phyloP scores from a whole-genome alignment of 2,797 vertebrate species.

The Macroramphosus scolopax region DNA sequence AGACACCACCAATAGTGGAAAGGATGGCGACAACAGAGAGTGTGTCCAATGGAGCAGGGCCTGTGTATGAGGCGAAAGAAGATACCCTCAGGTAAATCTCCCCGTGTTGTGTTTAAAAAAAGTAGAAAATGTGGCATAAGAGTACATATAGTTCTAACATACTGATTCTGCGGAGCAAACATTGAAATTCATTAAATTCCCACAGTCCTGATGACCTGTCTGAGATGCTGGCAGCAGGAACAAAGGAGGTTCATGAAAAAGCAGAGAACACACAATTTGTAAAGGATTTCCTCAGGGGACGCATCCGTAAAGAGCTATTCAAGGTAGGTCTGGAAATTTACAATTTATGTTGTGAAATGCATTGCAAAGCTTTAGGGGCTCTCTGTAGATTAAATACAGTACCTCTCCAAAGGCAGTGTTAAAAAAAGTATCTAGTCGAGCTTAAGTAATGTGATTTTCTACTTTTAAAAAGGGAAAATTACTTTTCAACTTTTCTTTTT shows the following conservation, averaged over 20 bases:
- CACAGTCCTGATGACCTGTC: conserved; percentile 88
- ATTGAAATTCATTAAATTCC: not conserved
- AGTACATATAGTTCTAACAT: too few relatives aligned
- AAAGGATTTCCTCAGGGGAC: conserved; percentile 93
- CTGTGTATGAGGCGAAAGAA: conserved; percentile 56
- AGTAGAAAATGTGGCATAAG: too few relatives aligned
- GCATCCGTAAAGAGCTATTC: conserved; percentile 90
- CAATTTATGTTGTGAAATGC: too few relatives aligned
- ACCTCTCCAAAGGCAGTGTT: too few relatives aligned
- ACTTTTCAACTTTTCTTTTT: not conserved
- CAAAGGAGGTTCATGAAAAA: conserved; percentile 90
- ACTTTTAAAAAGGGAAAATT: not conserved
- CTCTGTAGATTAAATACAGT: too few relatives aligned
- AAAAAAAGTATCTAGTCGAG: not conserved
- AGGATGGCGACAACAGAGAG: conserved; percentile 58
- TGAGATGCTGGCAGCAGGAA: conserved; percentile 91
- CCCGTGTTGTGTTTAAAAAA: too few relatives aligned
- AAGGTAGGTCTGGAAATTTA: conserved; percentile 87
- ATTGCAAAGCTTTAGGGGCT: too few relatives aligned
- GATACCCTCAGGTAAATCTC: conserved; percentile 53
- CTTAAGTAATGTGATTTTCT: too few relatives aligned
- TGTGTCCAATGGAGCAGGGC: conserved; percentile 52
- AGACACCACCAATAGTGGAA: conserved; percentile 29
- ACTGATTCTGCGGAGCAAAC: too few relatives aligned
- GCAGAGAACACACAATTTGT: conserved; percentile 95